Conservation (phyloP, 2,797 vertebrate species). For the Myotis planiceps region DNA sequence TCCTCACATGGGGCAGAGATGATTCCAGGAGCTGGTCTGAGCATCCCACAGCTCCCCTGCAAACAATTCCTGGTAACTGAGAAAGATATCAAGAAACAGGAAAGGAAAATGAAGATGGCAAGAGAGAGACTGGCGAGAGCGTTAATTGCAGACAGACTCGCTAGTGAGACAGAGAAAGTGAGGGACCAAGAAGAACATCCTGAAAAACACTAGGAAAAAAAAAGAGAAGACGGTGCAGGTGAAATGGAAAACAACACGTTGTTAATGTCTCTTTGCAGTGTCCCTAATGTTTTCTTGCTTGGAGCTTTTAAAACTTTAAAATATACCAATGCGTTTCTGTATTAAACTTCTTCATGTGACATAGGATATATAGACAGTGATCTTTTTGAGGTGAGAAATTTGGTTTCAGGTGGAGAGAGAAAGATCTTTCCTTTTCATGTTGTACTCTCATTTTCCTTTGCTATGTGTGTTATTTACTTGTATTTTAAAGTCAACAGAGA, state of each 20-base stretch:
- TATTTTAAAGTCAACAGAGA: not conserved
- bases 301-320: not conserved
- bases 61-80: slow-evolving; percentile 46
- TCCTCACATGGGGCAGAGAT: not conserved
- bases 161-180: slow-evolving; percentile 17
- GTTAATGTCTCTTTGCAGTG: not conserved
- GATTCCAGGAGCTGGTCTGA: not conserved
- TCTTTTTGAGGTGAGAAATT: not conserved
- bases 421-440: not conserved
- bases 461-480: not conserved
- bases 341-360: not conserved
- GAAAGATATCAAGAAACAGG: slow-evolving; percentile 70
- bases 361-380: not conserved
- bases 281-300: not conserved
- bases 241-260: not conserved
- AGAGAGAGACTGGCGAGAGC: slow-evolving; percentile 56
- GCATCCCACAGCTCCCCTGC: not conserved
- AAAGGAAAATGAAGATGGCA: slow-evolving; percentile 54
- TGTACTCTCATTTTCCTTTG: not conserved
- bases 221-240: not conserved
- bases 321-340: not conserved
- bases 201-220: not conserved
- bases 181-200: not conserved
- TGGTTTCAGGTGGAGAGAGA: not conserved
- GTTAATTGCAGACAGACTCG: not conserved